Evolutionary conservation across 2,113 vertebrate species (phyloP).

Genomic region (Podarcis cretensis): DNA sequence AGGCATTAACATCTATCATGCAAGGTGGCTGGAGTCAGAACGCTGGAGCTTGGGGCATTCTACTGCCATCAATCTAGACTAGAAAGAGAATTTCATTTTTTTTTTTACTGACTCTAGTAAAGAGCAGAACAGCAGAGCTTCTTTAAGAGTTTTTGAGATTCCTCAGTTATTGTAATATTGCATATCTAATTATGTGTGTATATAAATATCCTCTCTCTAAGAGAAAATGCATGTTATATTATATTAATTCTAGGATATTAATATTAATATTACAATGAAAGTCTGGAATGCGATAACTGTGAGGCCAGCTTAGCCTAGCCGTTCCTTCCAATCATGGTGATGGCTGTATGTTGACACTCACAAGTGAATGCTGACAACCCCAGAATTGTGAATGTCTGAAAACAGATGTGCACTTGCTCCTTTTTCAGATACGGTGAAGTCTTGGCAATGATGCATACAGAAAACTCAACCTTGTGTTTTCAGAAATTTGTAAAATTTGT

Average conservation of each 20-base stretch:
- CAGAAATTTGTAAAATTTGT: neutral
- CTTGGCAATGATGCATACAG: neutral
- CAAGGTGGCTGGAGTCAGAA: slow-evolving; percentile 58
- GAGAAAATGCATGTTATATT: neutral
- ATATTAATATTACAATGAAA: neutral
- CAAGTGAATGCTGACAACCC: neutral
- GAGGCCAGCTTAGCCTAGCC: too few species aligned
- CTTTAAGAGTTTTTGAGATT: neutral
- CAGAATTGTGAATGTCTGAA: neutral
- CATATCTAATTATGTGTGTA: neutral
- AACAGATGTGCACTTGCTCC: neutral
- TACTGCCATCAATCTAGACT: slow-evolving; percentile 48
- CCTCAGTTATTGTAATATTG: neutral
- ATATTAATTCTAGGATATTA: neutral
- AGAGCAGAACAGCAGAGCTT: slow-evolving; percentile 25
- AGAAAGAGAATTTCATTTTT: slow-evolving; percentile 51
- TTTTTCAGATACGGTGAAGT: neutral
- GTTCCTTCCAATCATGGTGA: too few species aligned
- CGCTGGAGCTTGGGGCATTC: slow-evolving; percentile 45
- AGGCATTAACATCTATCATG: slow-evolving; percentile 69
- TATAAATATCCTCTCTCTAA: neutral
- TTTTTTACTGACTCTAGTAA: neutral
- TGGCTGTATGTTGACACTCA: neutral
- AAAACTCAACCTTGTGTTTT: neutral
- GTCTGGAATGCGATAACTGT: neutral